These are phyloP conservation scores for Polietes domitor DNA, from an alignment of 2,888 invertebrate genomes.

Conservation along the genomic window DNA sequence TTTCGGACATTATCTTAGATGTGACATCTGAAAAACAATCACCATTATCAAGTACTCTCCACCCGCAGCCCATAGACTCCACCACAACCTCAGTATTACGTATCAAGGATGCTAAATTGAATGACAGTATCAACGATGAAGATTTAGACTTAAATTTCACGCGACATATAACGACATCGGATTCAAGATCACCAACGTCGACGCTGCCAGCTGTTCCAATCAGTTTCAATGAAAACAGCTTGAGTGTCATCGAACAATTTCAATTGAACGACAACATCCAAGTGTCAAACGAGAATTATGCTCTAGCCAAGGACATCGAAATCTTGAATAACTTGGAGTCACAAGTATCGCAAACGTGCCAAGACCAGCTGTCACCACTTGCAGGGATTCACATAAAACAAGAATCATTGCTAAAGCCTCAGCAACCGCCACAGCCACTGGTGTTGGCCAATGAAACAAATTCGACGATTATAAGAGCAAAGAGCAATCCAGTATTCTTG, in stretches of 20 bases:
- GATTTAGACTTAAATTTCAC: constrained; percentile 52
- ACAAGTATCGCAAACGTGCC: constrained; percentile 27
- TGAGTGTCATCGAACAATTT: constrained; percentile 58
- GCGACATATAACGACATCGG: constrained; percentile 24
- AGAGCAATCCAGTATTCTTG: background rate
- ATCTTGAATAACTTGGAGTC: constrained; percentile 54
- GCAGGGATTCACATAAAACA: background rate
- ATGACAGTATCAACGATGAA: constrained; percentile 41
- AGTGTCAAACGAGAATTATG: constrained; percentile 62
- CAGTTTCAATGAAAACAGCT: constrained; percentile 50
- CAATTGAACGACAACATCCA: constrained; percentile 47
- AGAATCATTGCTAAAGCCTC: constrained; percentile 44
- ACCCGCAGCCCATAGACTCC: background rate
- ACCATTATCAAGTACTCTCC: background rate
- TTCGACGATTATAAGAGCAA: constrained; percentile 3
- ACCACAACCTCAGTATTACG: background rate
- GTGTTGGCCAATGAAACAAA: background rate
- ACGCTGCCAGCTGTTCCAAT: background rate
- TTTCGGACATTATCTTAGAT: constrained; percentile 76
- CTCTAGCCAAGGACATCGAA: constrained; percentile 57
- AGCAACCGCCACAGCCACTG: background rate
- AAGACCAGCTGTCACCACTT: background rate
- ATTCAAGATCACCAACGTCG: background rate
- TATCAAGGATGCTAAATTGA: constrained; percentile 57
- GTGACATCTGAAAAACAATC: constrained; percentile 17